Conservation (phyloP, 1,140 invertebrate genomes). For the Drosophila oshimai region DNA sequence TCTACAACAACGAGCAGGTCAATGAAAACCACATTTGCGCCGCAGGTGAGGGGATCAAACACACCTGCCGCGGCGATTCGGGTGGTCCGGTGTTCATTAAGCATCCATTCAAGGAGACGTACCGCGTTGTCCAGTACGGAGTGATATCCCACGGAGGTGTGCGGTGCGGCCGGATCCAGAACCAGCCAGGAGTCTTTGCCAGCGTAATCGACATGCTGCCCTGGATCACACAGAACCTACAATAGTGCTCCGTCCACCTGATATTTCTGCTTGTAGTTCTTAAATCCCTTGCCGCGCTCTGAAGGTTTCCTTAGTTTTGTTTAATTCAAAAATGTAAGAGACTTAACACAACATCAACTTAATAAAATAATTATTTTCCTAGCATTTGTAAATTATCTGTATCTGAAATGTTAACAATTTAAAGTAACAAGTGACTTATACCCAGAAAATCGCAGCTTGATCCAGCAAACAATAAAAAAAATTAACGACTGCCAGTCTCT, state of each 20-base stretch:
- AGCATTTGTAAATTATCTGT: too few relatives aligned
- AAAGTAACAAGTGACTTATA: slow-evolving; percentile 46
- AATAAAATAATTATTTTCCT: too few relatives aligned
- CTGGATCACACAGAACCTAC: slow-evolving; percentile 73
- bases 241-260: slow-evolving; percentile 26
- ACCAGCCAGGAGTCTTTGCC: slow-evolving; percentile 68
- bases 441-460: slow-evolving; percentile 35
- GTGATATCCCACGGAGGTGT: slow-evolving; percentile 58
- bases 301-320: slow-evolving; percentile 22
- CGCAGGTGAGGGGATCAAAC: slow-evolving; percentile 85
- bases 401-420: too few relatives aligned
- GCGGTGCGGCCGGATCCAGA: slow-evolving; percentile 35
- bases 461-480: not conserved
- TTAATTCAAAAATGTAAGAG: too few relatives aligned
- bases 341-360: too few relatives aligned
- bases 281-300: slow-evolving; percentile 37
- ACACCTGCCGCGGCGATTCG: slow-evolving; percentile 89
- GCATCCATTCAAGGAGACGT: slow-evolving; percentile 16
- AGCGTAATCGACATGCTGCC: slow-evolving; percentile 68
- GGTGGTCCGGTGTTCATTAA: slow-evolving; percentile 86
- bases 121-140: slow-evolving; percentile 66
- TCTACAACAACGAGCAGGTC: slow-evolving; percentile 27
- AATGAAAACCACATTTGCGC: slow-evolving; percentile 86
- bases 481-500: slow-evolving; percentile 16
- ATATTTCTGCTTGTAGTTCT: slow-evolving; percentile 15